A percentile compares a stretch with the other conserved stretches of the same genome.
phyloP scores from a whole-genome alignment of 2,888 invertebrate genomes.

The Archips xylosteana region DNA sequence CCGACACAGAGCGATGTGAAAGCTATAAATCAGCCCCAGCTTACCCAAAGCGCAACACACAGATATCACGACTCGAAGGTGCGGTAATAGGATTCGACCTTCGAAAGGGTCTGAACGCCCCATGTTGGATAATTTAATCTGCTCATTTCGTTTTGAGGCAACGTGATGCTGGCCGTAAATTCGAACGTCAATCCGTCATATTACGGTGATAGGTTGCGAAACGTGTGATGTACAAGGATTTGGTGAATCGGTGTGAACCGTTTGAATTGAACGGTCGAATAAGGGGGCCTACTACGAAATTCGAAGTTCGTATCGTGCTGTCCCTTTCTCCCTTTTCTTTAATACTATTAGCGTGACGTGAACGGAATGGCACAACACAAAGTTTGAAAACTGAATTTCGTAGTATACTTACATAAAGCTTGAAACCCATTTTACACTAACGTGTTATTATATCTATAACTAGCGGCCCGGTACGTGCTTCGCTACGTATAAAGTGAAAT shows the following conservation, averaged over 20 bases:
- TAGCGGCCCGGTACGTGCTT: no score
- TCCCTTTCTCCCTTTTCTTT: no score
- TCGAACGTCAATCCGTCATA: conserved; percentile 29
- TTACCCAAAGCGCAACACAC: conserved; percentile 14
- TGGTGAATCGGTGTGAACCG: neutral
- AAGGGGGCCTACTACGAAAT: no score
- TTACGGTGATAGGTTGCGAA: conserved; percentile 6
- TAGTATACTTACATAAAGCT: no score
- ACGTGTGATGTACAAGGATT: neutral
- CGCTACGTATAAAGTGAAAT: no score
- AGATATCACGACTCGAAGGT: conserved; percentile 13
- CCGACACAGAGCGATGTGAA: conserved; percentile 1
- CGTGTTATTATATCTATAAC: no score
- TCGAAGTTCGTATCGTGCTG: no score
- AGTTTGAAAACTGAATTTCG: no score
- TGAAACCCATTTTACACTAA: no score
- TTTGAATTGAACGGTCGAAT: neutral
- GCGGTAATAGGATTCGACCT: conserved; percentile 34
- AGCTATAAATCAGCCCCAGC: conserved; percentile 20
- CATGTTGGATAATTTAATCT: conserved; percentile 32
- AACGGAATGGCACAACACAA: no score
- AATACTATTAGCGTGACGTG: no score
- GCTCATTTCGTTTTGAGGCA: conserved; percentile 29
- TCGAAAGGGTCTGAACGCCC: conserved; percentile 9
- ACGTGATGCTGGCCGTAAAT: conserved; percentile 29